Conservation (phyloP, 2,888 invertebrate species). For the Agonopterix subpropinquella region DNA sequence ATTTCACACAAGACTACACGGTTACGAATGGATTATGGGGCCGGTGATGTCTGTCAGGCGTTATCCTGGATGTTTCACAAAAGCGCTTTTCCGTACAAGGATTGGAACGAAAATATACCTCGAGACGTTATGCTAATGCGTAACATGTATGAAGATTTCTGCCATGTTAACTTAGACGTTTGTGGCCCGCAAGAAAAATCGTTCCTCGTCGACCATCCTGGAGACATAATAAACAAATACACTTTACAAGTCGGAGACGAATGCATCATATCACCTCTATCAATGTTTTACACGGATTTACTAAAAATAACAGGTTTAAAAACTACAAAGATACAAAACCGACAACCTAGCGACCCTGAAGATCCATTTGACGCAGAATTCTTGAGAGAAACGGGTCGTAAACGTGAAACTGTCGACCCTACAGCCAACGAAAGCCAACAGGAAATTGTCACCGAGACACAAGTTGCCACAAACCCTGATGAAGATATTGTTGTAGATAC, state of each 20-base stretch:
- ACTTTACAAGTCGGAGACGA: slow-evolving; percentile 93
- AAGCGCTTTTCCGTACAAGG: slow-evolving; percentile 92
- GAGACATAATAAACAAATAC: slow-evolving; percentile 80
- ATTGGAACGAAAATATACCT: slow-evolving; percentile 83
- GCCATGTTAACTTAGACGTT: slow-evolving; percentile 92
- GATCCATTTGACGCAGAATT: slow-evolving; percentile 97
- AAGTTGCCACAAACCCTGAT: slow-evolving; percentile 71
- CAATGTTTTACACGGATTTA: slow-evolving; percentile 91
- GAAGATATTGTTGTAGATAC: slow-evolving; percentile 85
- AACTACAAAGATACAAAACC: slow-evolving; percentile 82
- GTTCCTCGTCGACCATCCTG: slow-evolving; percentile 84
- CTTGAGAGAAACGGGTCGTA: slow-evolving; percentile 88
- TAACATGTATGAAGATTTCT: slow-evolving; percentile 91
- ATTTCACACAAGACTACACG: slow-evolving; percentile 93
- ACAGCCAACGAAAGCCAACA: slow-evolving; percentile 57
- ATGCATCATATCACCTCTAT: slow-evolving; percentile 92
- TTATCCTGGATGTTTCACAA: slow-evolving; percentile 92
- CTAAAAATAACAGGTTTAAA: slow-evolving; percentile 89
- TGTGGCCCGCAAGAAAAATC: slow-evolving; percentile 92
- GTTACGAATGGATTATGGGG: slow-evolving; percentile 90
- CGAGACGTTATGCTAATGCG: slow-evolving; percentile 87
- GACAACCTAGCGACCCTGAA: slow-evolving; percentile 85
- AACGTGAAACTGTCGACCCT: slow-evolving; percentile 61
- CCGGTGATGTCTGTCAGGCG: slow-evolving; percentile 93
- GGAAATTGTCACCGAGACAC: slow-evolving; percentile 68